These are phyloP conservation scores for Dynastes tityus DNA, from an alignment of 2,888 invertebrate genomes.

Conservation along the genomic window DNA sequence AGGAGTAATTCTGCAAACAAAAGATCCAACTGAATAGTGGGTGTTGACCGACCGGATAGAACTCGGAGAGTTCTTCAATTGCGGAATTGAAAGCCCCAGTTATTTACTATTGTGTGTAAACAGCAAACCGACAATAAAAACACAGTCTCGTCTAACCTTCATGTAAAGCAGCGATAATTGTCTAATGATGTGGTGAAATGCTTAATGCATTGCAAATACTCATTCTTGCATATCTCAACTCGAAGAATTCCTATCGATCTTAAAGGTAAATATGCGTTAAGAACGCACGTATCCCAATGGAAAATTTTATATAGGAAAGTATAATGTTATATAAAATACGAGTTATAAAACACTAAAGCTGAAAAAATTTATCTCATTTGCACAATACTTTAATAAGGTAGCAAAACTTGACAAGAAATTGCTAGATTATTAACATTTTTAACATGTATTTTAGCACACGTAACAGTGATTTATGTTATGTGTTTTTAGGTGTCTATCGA, in stretches of 20 bases:
- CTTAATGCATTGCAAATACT: constrained; percentile 9
- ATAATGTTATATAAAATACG: no score
- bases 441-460: no score
- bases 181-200: constrained; percentile 9
- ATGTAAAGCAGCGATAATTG: constrained; percentile 10
- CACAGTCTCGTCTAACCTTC: constrained; percentile 20
- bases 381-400: no score
- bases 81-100: constrained; percentile 30
- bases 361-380: no score
- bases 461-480: no score
- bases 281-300: no score
- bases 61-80: constrained; percentile 51
- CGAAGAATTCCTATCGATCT: background rate
- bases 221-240: background rate
- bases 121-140: constrained; percentile 42
- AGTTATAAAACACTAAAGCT: no score
- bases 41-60: constrained; percentile 53
- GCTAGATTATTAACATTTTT: no score
- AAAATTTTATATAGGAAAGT: no score
- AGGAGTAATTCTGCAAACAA: constrained; percentile 51
- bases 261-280: background rate
- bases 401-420: no score
- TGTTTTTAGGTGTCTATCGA: no score
- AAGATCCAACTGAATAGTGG: constrained; percentile 49
- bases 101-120: constrained; percentile 45